Evolutionary conservation across 1,140 invertebrate species (phyloP), one percentile per base, ranked within the genome.

Genomic region (Delia radicum): DNA sequence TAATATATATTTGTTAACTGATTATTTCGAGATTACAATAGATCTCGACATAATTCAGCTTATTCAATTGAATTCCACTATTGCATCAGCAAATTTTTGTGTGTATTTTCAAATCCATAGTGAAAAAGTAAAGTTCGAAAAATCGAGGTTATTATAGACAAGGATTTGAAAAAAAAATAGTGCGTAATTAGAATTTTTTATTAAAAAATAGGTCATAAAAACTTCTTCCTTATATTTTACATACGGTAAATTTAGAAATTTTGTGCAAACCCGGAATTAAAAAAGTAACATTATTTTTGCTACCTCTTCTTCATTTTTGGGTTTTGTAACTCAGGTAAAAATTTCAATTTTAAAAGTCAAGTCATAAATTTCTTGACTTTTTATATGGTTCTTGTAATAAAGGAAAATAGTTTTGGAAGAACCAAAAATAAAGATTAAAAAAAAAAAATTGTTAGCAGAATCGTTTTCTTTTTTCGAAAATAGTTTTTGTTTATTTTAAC

Each of bases 31-130:
- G 37, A 42, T 42, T 42, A 42, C 37, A 15, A 15, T 15, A 10
- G 37, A 15, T 42, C 37, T 10, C 12, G n/a, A 42, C n/a, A 46
- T 24, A 42, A 31, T 31, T 33, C 12, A 12, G 73, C 73, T 74
- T 74, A 74, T 28, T 74, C 61, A 74, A 74, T 65, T 18, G 18
- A 31, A 37, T 24, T 21, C 15, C 24, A 67, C 18, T 65, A 75
- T 75, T 75, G 74, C 74, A 75, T 75, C 74, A 75, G 62, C 74
- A 75, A 46, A 46, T 75, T 74, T 42, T 42, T 18, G n/a, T 27
- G 21, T 28, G 12, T 69, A 15, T 29, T 24, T 24, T 33, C 65
- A 33, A 69, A 33, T 69, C 65, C 65, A 69, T 33, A 33, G 7
- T 21, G 8, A 69, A 69, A 29, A 37, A 69, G 65, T 69, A 69